Conservation (phyloP, 1,140 invertebrate genomes). For the Apocrypta bakeri region DNA sequence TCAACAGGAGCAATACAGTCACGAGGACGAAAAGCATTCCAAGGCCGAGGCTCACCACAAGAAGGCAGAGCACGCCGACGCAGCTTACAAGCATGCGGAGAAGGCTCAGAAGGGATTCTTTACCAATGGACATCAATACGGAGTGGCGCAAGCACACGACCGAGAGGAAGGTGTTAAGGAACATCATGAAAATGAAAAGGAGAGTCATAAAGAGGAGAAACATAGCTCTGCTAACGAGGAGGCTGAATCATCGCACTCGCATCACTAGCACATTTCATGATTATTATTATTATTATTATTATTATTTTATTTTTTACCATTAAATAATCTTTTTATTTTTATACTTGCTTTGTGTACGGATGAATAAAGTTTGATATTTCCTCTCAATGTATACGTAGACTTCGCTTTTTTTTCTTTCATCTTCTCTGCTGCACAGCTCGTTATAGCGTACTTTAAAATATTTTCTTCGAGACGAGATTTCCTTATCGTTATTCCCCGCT, state of each 20-base stretch:
- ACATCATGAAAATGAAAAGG: conserved; percentile 79
- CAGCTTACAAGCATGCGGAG: conserved; percentile 78
- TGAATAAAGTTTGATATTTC: neutral
- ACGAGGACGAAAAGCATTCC: conserved; percentile 78
- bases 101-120: conserved; percentile 79
- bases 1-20: conserved; percentile 78
- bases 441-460: neutral
- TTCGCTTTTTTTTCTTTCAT: neutral
- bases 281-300: too few species aligned
- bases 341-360: neutral
- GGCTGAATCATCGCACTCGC: neutral
- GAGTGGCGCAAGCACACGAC: conserved; percentile 80
- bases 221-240: conserved; percentile 60
- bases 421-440: neutral
- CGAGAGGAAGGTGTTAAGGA: conserved; percentile 80
- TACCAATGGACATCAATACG: conserved; percentile 77
- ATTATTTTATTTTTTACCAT: too few species aligned
- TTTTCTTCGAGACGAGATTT: neutral
- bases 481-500: neutral
- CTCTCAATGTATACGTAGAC: neutral
- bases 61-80: conserved; percentile 79
- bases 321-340: neutral
- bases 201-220: conserved; percentile 81
- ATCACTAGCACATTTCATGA: conserved; percentile 26
- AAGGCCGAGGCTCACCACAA: conserved; percentile 77